Conservation (phyloP, 2,797 vertebrate species). For the Coreius guichenoti region DNA sequence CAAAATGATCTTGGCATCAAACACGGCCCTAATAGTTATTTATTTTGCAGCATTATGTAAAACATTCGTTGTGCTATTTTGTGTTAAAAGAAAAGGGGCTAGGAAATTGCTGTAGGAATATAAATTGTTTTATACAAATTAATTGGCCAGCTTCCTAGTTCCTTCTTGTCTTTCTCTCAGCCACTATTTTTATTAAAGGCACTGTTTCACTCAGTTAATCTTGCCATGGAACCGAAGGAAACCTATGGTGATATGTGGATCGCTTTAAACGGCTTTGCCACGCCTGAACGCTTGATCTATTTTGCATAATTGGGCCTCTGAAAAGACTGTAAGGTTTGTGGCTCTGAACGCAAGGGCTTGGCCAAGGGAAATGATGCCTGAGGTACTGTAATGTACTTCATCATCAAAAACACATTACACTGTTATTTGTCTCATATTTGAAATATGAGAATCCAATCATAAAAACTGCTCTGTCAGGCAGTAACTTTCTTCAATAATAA, state of each 20-base stretch:
- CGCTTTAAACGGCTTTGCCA: conserved; percentile 63
- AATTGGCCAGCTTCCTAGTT: conserved; percentile 33
- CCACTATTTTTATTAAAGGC: conserved; percentile 41
- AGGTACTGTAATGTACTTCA: conserved; percentile 56
- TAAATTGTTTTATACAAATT: conserved; percentile 46
- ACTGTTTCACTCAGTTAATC: conserved; percentile 33
- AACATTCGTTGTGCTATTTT: conserved; percentile 15
- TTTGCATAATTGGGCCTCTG: conserved; percentile 64
- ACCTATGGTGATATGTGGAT: conserved; percentile 49
- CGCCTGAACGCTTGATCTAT: conserved; percentile 59
- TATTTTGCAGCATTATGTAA: conserved; percentile 36
- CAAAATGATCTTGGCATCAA: conserved; percentile 32
- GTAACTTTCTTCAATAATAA: conserved; percentile 9
- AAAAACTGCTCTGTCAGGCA: conserved; percentile 39
- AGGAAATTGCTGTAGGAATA: conserved; percentile 15
- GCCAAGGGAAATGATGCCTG: conserved; percentile 43
- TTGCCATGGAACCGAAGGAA: conserved; percentile 29
- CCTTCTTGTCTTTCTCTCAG: conserved; percentile 20
- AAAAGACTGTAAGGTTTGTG: conserved; percentile 58
- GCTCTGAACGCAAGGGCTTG: conserved; percentile 43
- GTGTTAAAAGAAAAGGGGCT: conserved; percentile 19
- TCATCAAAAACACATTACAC: conserved; percentile 48
- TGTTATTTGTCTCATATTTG: conserved; percentile 41
- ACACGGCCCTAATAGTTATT: conserved; percentile 1
- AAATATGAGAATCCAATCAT: conserved; percentile 50